Evolutionary conservation across 2,113 vertebrate genomes (phyloP).

Genomic region (Hyaena hyaena): DNA sequence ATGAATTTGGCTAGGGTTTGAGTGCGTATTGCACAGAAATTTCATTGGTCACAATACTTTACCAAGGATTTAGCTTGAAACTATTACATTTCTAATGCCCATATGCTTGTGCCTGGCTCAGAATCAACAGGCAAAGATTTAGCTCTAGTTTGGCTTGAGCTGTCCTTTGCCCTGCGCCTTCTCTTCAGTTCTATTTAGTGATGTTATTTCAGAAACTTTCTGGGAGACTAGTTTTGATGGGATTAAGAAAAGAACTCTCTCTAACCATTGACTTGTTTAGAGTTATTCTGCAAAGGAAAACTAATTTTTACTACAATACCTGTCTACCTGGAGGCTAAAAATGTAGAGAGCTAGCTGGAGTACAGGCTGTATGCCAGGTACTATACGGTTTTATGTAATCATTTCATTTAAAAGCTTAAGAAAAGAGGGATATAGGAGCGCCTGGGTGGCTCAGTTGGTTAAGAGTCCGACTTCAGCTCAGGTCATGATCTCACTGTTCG

Average conservation of each 20-base stretch:
- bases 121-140: conserved; percentile 40
- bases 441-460: no score
- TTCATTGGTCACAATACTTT: conserved; percentile 39
- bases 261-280: conserved; percentile 42
- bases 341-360: conserved; percentile 17
- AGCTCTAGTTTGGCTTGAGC: conserved; percentile 36
- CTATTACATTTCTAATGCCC: conserved; percentile 36
- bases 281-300: conserved; percentile 58
- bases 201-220: conserved; percentile 31
- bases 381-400: neutral
- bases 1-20: conserved; percentile 45
- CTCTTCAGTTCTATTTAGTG: conserved; percentile 24
- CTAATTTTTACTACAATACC: conserved; percentile 28
- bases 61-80: conserved; percentile 54
- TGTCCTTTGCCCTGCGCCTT: conserved; percentile 13
- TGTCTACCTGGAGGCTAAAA: conserved; percentile 43
- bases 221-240: neutral
- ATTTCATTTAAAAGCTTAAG: conserved; percentile 49
- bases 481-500: no score
- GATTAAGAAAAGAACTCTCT: conserved; percentile 51
- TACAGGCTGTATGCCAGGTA: neutral
- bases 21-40: neutral
- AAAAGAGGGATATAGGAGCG: neutral
- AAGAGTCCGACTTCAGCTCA: no score
- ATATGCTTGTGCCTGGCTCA: conserved; percentile 43